Percentiles rank a stretch among this genome's conserved stretches.
Evolutionary conservation across 1,140 invertebrate species (phyloP).

Genomic region (Phocides pigmalion): DNA sequence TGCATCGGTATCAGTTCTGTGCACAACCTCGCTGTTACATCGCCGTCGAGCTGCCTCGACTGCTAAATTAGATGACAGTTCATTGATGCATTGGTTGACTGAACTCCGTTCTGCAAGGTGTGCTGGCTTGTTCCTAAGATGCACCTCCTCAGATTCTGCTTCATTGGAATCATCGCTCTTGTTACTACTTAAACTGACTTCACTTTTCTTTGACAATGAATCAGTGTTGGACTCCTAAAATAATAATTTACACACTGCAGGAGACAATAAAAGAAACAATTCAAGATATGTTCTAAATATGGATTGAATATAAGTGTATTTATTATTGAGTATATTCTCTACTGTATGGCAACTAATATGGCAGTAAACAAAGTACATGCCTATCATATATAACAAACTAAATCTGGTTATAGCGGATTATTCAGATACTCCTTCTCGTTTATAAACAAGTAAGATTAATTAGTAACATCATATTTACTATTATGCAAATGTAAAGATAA

Average conservation of each 20-base stretch:
- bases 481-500: too few species aligned
- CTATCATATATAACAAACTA: too few species aligned
- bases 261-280: too few species aligned
- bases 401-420: too few species aligned
- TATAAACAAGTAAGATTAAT: too few species aligned
- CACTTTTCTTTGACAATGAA: slow-evolving; percentile 70
- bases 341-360: too few species aligned
- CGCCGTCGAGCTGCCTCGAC: slow-evolving; percentile 71
- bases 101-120: slow-evolving; percentile 78
- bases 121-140: slow-evolving; percentile 66
- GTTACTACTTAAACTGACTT: slow-evolving; percentile 57
- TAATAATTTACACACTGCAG: background rate
- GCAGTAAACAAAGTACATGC: too few species aligned
- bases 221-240: slow-evolving; percentile 61
- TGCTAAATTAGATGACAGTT: slow-evolving; percentile 85
- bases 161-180: slow-evolving; percentile 69
- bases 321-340: too few species aligned
- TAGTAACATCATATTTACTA: too few species aligned
- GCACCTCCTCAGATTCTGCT: slow-evolving; percentile 71
- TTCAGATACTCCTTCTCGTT: too few species aligned
- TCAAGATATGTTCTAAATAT: too few species aligned
- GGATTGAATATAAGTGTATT: too few species aligned
- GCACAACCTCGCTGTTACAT: slow-evolving; percentile 79
- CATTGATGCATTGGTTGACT: slow-evolving; percentile 87
- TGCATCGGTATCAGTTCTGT: slow-evolving; percentile 62